A percentile compares a stretch with the other conserved stretches of the same genome.
Conservation (phyloP, 1,140 invertebrate species). For the Ericerus pela region DNA sequence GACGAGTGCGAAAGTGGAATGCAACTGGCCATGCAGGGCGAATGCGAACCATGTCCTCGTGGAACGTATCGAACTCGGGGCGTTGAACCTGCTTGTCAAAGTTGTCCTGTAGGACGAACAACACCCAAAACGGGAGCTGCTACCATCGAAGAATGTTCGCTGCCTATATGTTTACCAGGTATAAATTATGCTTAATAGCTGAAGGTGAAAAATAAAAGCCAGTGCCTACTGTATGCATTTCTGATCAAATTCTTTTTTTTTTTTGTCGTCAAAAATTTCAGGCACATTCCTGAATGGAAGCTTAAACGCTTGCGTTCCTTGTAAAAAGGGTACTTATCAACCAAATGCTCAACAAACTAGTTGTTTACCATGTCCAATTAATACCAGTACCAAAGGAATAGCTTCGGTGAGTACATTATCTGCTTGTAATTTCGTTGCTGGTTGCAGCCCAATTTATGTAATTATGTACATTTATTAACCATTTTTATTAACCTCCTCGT, state of each 20-base stretch:
- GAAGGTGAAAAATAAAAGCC: background rate
- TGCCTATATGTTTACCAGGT: conserved; percentile 70
- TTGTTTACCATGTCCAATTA: conserved; percentile 77
- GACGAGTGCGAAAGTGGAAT: conserved; percentile 81
- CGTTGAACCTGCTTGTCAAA: conserved; percentile 68
- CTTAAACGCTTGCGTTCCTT: conserved; percentile 68
- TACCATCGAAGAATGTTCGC: conserved; percentile 75
- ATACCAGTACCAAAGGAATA: conserved; percentile 73
- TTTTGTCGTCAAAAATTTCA: conserved; percentile 18
- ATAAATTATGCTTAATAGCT: conserved; percentile 18
- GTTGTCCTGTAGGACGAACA: conserved; percentile 75
- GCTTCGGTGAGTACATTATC: conserved; percentile 48
- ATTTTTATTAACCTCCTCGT: background rate
- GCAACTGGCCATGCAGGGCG: conserved; percentile 73
- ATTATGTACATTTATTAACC: conserved; percentile 1
- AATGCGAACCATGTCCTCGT: conserved; percentile 79
- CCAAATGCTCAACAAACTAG: conserved; percentile 73
- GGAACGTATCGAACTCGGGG: conserved; percentile 82
- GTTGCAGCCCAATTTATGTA: background rate
- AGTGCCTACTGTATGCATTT: background rate
- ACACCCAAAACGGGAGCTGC: conserved; percentile 69
- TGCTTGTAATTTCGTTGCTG: conserved; percentile 8
- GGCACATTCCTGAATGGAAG: conserved; percentile 74
- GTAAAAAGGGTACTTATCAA: conserved; percentile 86
- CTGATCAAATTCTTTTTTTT: background rate